Base-by-base conservation (phyloP, 2,113 vertebrate species). In the Daubentonia madagascariensis region DNA sequence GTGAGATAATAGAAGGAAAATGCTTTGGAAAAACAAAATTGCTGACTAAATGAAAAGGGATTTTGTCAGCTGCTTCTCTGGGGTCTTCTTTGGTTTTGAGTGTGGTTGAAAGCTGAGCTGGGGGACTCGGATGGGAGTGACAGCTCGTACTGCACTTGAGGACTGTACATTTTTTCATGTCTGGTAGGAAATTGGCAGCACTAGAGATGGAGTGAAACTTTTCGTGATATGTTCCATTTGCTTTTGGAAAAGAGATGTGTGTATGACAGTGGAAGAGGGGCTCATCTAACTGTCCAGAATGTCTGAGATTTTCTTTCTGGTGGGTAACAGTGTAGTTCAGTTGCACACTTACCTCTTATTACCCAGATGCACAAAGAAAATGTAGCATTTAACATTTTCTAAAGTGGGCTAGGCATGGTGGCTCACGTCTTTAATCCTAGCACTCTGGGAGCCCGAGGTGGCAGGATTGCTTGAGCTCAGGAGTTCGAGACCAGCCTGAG, bases 21-120 rank as follows among this genome's bases (percentile, higher is more conserved):
- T 61, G 59, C 61, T 94, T 85, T 85, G 57, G 76, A 68, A 88
- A 97, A 89, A 84, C 35, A 94, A 87, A 96, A 95, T 76, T 50
- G 63, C 88, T 96, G 91, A 94, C 76, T 91, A 35, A 35, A 43
- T 67, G 50, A 86, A 93, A 96, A 92, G 61, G 76, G 57, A 61
- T 93, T 94, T 91, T 89, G 75, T 95, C 70, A 83, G 70, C 54
- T 80, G 54, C 89, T 94, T 81, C 91, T 97, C 92, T 73, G 68
- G 91, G 73, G 63, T 96, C 80, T 96, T 57, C n/a, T 83, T 92
- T 6, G 18, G 45, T 90, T 97, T 78, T 65, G 67, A 96, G 75
- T 96, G 96, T 93, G 97, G 83, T 98, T 97, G 96, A 94, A 97
- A 97, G 84, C 94, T 90, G 89, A 96, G 89, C 87, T 87, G 57